Base-by-base conservation (phyloP, 2,113 vertebrate species). In the Siniperca knerii region DNA sequence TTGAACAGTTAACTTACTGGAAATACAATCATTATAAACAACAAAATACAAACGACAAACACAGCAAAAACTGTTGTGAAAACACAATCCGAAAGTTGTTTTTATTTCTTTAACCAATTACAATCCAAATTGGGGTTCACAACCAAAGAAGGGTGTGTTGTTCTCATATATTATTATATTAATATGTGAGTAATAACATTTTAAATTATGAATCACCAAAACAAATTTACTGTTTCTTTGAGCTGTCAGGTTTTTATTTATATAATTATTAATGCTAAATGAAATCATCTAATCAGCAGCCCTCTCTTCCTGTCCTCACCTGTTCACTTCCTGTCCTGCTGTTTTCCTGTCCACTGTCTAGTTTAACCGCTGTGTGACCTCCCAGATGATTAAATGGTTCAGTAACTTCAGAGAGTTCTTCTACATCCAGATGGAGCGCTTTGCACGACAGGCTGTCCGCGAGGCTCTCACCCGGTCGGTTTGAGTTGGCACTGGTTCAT, bases 341-440 rank as follows among this genome's bases (percentile, higher is more conserved):
- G 62, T 80, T 64, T 70, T 48, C 37, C 62, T 67, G 23, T 87
- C 74, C 71, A 25, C 75, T 35, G 35, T 92, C 58, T 81, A 96
- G 96, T 96, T 96, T 68, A 96, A 96, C 86, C 95, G 96, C 85
- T 96, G 96, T 12, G 95, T 96, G 89, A 96, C 96, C 83, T 96
- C 96, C 55, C 96, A 96, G 94, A 96, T 96, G 87, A 96, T 96
- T 90, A 96, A 96, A 92, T 96, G 96, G 96, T 96, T 96, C 95
- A 96, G 96, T 75, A 96, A 96, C 94, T 96, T 96, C 94, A 92
- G 96, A 79, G 96, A 96, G 94, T 96, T 96, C 94, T 96, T 96
- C 95, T 96, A 96, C 91, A 96, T 96, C 93, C 96, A 96, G 93
- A 96, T 96, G 96, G 96, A 96, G 87, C 95, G 96, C 37, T 96